Percentiles rank a stretch among this genome's conserved stretches.
Evolutionary conservation across 1,140 invertebrate species (phyloP).

Genomic region (Trachymyrmex septentrionalis): DNA sequence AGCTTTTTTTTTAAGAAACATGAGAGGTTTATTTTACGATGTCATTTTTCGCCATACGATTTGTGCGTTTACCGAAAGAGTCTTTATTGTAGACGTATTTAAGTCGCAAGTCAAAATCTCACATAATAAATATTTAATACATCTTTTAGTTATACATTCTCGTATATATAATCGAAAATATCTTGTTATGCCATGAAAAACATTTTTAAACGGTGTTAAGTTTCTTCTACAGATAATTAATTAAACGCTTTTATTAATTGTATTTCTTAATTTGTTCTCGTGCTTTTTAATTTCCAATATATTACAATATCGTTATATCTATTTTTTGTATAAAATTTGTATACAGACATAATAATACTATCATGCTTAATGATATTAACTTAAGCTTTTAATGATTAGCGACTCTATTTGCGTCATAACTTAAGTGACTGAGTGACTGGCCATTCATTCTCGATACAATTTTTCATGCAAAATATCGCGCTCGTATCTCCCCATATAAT

Average conservation of each 20-base stretch:
- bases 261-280: not conserved
- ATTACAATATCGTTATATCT: too few relatives aligned
- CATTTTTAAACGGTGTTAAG: not conserved
- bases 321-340: too few relatives aligned
- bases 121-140: conserved; percentile 1
- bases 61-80: not conserved
- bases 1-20: not conserved
- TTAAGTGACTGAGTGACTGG: not conserved
- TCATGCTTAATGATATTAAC: not conserved
- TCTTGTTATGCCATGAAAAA: not conserved
- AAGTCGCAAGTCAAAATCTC: not conserved
- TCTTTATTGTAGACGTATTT: not conserved
- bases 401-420: conserved; percentile 29
- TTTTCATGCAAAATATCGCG: conserved; percentile 40
- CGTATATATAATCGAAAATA: not conserved
- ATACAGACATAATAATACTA: conserved; percentile 7
- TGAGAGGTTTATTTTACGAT: not conserved
- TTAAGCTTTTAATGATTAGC: conserved; percentile 1
- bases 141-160: not conserved
- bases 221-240: conserved; percentile 10
- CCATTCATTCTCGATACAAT: conserved; percentile 22
- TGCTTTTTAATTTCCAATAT: not conserved
- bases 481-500: conserved; percentile 16
- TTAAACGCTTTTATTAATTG: conserved; percentile 1
- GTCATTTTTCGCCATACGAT: not conserved